Percentiles rank a stretch among this genome's conserved stretches.
Evolutionary conservation across 2,113 vertebrate species (phyloP).

Genomic region (Callaeas wilsoni): DNA sequence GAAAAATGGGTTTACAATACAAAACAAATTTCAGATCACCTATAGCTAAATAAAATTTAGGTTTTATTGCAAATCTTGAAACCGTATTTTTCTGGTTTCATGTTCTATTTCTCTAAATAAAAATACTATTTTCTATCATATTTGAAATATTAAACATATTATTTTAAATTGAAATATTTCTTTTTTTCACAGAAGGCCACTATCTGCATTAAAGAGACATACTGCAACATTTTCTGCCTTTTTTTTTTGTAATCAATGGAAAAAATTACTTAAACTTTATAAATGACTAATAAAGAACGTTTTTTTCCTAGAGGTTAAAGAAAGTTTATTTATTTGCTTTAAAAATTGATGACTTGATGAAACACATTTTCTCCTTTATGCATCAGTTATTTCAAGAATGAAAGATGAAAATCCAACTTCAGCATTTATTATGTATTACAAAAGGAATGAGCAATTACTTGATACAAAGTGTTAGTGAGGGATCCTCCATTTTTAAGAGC

Average conservation of each 20-base stretch:
- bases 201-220: neutral
- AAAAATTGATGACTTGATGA: neutral
- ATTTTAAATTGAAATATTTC: neutral
- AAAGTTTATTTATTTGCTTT: neutral
- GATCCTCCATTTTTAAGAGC: neutral
- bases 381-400: neutral
- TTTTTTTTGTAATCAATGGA: neutral
- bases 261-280: neutral
- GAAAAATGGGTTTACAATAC: neutral
- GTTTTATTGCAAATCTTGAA: neutral
- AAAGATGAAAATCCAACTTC: neutral
- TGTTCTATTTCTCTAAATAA: neutral
- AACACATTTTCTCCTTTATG: neutral
- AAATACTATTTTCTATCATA: neutral
- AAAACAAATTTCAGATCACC: neutral
- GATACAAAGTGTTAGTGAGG: neutral
- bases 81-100: neutral
- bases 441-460: neutral
- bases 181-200: neutral
- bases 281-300: neutral
- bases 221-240: neutral
- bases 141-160: neutral
- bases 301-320: neutral
- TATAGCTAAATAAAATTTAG: neutral
- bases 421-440: constrained; percentile 33